phyloP scores from a whole-genome alignment of 2,888 invertebrate genomes.

The Torymus texanus region DNA sequence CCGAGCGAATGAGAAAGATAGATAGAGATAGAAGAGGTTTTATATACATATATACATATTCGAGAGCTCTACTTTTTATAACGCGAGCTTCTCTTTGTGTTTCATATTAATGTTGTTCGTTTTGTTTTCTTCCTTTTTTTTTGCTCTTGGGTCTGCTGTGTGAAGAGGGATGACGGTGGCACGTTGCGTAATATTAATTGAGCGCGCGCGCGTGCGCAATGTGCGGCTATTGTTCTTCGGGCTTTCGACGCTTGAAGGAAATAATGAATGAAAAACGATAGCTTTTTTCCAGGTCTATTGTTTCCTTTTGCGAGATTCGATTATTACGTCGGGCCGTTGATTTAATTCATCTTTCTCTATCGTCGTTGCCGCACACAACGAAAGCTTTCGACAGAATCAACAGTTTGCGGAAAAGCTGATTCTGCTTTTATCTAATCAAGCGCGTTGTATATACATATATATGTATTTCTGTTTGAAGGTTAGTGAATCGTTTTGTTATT shows the following conservation, averaged over 20 bases:
- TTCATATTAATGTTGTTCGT: conserved; percentile 9
- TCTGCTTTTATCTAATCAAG: too few relatives aligned
- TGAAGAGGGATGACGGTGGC: neutral
- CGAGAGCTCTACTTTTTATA: too few relatives aligned
- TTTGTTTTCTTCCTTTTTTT: conserved; percentile 16
- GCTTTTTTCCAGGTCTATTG: too few relatives aligned
- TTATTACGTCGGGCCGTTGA: too few relatives aligned
- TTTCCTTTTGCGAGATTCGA: too few relatives aligned
- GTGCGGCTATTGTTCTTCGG: neutral
- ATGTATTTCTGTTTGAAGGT: too few relatives aligned
- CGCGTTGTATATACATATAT: too few relatives aligned
- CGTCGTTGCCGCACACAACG: too few relatives aligned
- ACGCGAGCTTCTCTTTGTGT: conserved; percentile 13
- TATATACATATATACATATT: neutral
- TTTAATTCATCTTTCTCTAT: too few relatives aligned
- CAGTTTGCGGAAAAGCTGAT: too few relatives aligned
- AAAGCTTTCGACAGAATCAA: too few relatives aligned
- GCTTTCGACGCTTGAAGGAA: conserved; percentile 6
- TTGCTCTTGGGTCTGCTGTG: neutral
- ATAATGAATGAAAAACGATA: neutral
- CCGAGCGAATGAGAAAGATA: neutral
- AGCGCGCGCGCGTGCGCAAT: neutral
- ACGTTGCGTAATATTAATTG: conserved; percentile 41
- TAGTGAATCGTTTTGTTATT: too few relatives aligned
- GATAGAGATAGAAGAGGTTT: conserved; percentile 4